Evolutionary conservation across 2,797 vertebrate genomes (phyloP).

Genomic region (Ptychadena robeensis): DNA sequence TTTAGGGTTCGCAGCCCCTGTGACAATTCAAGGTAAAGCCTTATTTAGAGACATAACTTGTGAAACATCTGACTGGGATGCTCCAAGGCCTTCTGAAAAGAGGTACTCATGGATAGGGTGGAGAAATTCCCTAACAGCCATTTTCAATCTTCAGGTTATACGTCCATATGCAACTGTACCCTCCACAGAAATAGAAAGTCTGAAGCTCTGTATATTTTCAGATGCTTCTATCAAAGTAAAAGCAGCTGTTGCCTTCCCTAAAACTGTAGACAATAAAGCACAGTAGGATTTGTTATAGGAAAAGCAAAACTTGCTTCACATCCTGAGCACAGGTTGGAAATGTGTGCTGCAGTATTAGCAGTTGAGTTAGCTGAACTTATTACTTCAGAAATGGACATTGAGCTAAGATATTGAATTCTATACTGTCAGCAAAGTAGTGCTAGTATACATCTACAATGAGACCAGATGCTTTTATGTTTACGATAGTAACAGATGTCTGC

Average conservation of each 20-base stretch:
- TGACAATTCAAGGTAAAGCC: neutral
- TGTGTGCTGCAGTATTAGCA: conserved; percentile 21
- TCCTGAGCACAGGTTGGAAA: neutral
- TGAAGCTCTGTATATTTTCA: neutral
- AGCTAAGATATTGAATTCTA: neutral
- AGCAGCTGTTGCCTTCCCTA: neutral
- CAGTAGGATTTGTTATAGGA: neutral
- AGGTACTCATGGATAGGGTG: neutral
- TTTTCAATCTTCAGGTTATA: neutral
- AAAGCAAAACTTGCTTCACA: conserved; percentile 1
- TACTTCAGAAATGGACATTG: neutral
- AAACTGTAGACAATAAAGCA: neutral
- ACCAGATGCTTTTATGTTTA: neutral
- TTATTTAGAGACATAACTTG: neutral
- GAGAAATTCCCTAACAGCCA: neutral
- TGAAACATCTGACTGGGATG: neutral
- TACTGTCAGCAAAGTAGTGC: neutral
- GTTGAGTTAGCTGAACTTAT: conserved; percentile 1
- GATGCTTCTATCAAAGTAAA: neutral
- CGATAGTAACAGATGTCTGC: neutral
- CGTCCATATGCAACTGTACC: neutral
- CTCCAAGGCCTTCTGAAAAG: neutral
- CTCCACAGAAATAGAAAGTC: neutral
- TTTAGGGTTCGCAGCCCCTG: neutral
- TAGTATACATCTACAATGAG: neutral